A percentile compares a stretch with the other conserved stretches of the same genome.
Conservation (phyloP, 2,888 invertebrate species). For the Stenchaetothrips biformis region DNA sequence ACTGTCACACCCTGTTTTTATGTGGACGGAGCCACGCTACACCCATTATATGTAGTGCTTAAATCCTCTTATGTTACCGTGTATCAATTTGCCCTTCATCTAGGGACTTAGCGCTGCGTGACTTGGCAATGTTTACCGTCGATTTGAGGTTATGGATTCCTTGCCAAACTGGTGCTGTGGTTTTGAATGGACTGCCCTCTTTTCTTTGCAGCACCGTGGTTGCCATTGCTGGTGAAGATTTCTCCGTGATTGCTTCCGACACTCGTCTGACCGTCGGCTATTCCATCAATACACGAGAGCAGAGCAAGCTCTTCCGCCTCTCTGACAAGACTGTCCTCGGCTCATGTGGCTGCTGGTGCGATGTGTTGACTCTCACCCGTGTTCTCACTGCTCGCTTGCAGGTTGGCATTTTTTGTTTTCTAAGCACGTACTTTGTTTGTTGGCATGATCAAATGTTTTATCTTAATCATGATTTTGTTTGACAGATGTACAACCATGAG, state of each 20-base stretch:
- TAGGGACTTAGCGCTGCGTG: no score
- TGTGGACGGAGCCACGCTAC: no score
- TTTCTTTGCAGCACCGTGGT: constrained; percentile 72
- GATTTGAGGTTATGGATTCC: constrained; percentile 19
- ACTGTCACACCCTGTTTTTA: no score
- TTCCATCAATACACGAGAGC: constrained; percentile 81
- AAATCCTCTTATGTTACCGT: background rate
- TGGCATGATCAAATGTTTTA: background rate
- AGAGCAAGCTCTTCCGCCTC: constrained; percentile 79
- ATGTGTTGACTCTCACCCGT: constrained; percentile 84
- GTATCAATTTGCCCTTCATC: no score
- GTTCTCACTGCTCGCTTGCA: constrained; percentile 81
- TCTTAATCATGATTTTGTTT: constrained; percentile 33
- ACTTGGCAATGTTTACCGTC: no score
- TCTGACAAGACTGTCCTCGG: constrained; percentile 84
- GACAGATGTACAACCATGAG: constrained; percentile 85
- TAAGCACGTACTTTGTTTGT: background rate
- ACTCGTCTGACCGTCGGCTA: constrained; percentile 89
- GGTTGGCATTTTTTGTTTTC: constrained; percentile 44
- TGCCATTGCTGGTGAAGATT: constrained; percentile 94
- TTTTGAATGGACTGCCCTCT: background rate
- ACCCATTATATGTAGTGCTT: background rate
- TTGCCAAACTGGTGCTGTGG: constrained; percentile 14
- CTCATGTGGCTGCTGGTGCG: constrained; percentile 96
- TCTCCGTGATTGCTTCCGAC: constrained; percentile 91